Evolutionary conservation across 2,888 invertebrate genomes (phyloP), one percentile per base, ranked within the genome.

Genomic region (Hyppa rectilinea): DNA sequence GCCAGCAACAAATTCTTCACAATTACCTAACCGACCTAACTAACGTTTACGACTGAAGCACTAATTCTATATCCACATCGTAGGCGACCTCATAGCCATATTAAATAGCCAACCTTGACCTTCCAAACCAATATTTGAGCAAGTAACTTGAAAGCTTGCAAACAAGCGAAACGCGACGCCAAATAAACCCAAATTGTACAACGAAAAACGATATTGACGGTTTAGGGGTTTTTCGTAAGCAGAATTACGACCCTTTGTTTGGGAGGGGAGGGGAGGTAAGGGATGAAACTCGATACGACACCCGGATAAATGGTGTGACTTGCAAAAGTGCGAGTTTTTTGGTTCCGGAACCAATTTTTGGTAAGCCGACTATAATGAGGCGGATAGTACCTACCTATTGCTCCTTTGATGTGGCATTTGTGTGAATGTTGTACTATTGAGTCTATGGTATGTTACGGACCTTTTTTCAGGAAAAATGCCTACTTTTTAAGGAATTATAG

Each of bases 131-230:
- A 85, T 83, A 84, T 87, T 87, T 83, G 85, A 83, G 63, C 81
- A 82, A 86, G 85, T 82, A 82, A 82, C 82, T 82, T 80, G 85
- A 88, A 86, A 85, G 85, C 82, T 83, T 81, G 84, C 88, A 87
- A 86, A 87, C 85, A 86, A 78, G 77, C 79, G 85, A 77, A 84
- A 83, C 71, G 71, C 71, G 74, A 82, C 78, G 80, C 80, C 87
- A 87, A 88, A 90, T 89, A 90, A 88, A 87, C 84, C 86, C 86
- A 83, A 88, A 91, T 88, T 84, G 87, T 86, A 84, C 81, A 79
- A 82, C 78, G 82, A 81, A 87, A 89, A 90, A 88, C 87, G 83
- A 85, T 87, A 89, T 88, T 85, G 87, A 84, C 75, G 86, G 82
- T 84, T 87, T 84, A 83, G 74, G 81, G 81, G 71, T 71, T 71